phyloP scores from a whole-genome alignment of 2,888 invertebrate genomes.

The Nebria brevicollis region DNA sequence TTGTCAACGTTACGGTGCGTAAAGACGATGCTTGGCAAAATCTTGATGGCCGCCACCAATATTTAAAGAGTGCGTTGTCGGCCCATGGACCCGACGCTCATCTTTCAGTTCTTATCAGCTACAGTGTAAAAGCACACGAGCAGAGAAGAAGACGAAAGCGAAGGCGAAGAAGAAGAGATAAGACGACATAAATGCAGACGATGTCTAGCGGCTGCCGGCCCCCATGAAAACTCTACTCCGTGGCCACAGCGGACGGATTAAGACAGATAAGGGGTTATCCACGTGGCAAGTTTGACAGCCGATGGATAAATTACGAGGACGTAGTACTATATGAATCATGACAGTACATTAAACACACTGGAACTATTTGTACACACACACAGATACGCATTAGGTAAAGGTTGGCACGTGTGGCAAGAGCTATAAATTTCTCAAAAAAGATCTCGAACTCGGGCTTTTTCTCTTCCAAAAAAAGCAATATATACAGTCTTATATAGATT shows the following conservation, averaged over 20 bases:
- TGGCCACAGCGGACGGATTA: constrained; percentile 56
- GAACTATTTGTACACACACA: constrained; percentile 2
- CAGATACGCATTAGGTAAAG: neutral
- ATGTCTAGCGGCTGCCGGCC: neutral
- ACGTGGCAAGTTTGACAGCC: constrained; percentile 57
- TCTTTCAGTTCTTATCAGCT: constrained; percentile 57
- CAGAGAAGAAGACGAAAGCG: constrained; percentile 50
- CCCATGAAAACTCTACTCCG: neutral
- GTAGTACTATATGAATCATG: constrained; percentile 54
- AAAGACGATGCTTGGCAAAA: neutral
- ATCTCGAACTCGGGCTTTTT: neutral
- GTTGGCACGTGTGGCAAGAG: neutral
- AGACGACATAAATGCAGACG: constrained; percentile 51
- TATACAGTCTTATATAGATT: no score
- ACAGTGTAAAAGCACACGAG: neutral
- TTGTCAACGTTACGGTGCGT: neutral
- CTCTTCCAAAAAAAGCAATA: no score
- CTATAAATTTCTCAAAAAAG: constrained; percentile 25
- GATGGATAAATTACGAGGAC: constrained; percentile 59
- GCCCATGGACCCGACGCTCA: constrained; percentile 57
- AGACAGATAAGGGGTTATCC: constrained; percentile 60
- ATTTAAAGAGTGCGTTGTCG: constrained; percentile 48
- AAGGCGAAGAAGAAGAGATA: constrained; percentile 53
- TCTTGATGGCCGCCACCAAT: neutral
- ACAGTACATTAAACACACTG: constrained; percentile 45